Conservation (phyloP, 2,888 invertebrate species). For the Bruchidius siliquastri region DNA sequence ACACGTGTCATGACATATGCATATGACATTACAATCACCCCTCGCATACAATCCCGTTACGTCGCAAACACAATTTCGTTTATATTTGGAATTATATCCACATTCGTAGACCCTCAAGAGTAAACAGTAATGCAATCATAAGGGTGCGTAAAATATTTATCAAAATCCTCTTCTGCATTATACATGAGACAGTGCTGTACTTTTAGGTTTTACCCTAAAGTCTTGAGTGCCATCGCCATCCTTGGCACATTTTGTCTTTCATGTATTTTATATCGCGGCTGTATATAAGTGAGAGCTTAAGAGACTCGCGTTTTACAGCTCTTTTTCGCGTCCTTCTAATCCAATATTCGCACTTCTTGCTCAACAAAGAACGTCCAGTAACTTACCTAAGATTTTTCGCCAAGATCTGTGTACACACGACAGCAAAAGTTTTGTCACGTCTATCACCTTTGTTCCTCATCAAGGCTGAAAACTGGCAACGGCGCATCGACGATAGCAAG, state of each 20-base stretch:
- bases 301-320: not conserved
- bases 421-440: no score
- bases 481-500: no score
- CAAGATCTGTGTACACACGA: not conserved
- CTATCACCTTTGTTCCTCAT: no score
- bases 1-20: no score
- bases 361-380: not conserved
- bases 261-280: not conserved
- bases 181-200: not conserved
- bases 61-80: no score
- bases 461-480: no score
- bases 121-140: not conserved
- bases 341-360: not conserved
- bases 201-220: not conserved
- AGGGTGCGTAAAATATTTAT: not conserved
- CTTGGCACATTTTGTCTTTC: not conserved
- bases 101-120: not conserved
- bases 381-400: not conserved
- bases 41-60: no score
- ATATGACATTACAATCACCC: no score
- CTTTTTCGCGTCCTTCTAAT: not conserved
- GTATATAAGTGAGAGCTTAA: not conserved
- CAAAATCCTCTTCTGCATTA: not conserved
- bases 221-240: not conserved
- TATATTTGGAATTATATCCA: not conserved